phyloP scores from a whole-genome alignment of 2,888 invertebrate genomes.

The Lycaena phlaeas region DNA sequence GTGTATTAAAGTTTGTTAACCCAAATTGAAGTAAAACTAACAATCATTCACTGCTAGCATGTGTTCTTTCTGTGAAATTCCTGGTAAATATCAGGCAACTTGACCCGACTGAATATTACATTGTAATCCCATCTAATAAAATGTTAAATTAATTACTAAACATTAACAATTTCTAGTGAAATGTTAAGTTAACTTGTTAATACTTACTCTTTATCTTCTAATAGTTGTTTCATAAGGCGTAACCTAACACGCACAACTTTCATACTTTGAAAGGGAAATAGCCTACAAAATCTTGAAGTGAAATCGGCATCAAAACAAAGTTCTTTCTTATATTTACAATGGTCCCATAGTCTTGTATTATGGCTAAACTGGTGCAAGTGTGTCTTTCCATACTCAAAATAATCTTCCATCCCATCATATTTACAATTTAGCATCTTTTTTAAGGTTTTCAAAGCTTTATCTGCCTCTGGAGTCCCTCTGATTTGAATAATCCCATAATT shows the following conservation, averaged over 20 bases:
- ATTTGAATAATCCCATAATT: constrained; percentile 88
- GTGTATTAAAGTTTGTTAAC: no score
- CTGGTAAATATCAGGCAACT: no score
- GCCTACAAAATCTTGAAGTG: constrained; percentile 82
- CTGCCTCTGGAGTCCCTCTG: constrained; percentile 80
- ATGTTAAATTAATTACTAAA: no score
- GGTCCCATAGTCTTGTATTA: constrained; percentile 87
- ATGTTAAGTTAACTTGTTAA: no score
- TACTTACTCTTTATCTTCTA: constrained; percentile 80
- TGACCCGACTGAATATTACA: no score
- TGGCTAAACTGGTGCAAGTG: constrained; percentile 89
- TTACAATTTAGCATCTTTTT: constrained; percentile 84
- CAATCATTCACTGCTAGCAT: no score
- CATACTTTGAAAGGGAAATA: constrained; percentile 92
- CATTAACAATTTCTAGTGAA: no score
- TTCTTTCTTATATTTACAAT: constrained; percentile 76
- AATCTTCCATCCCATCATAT: constrained; percentile 81
- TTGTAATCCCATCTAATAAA: no score
- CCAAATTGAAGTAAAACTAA: no score
- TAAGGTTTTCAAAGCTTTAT: constrained; percentile 77
- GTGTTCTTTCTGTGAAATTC: no score
- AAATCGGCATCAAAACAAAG: constrained; percentile 73
- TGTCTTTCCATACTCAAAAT: constrained; percentile 82
- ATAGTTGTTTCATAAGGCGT: constrained; percentile 78
- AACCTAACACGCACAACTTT: constrained; percentile 87